Evolutionary conservation across 2,888 invertebrate species (phyloP).

Genomic region (Athalia cordata): DNA sequence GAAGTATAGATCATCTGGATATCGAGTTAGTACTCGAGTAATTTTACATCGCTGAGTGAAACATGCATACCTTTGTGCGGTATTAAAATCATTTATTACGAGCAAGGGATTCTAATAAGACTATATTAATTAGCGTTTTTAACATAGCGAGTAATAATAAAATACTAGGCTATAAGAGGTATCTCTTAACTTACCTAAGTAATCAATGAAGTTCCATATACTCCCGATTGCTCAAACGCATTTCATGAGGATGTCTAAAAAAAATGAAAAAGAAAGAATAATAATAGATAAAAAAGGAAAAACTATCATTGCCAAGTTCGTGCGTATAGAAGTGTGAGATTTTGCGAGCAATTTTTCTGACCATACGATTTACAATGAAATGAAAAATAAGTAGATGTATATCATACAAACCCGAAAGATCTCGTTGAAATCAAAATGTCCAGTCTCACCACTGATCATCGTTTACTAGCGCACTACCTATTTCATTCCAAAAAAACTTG

Average conservation of each 20-base stretch:
- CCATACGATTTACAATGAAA: constrained; percentile 6
- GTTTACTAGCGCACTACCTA: constrained; percentile 12
- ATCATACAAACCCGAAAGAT: constrained; percentile 3
- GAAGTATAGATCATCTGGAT: neutral
- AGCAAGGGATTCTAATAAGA: neutral
- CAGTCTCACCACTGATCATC: constrained; percentile 36
- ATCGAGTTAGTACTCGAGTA: constrained; percentile 17
- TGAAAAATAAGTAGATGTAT: neutral
- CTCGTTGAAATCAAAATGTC: constrained; percentile 39
- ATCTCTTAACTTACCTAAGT: constrained; percentile 22
- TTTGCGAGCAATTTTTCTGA: neutral
- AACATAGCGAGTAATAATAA: constrained; percentile 7
- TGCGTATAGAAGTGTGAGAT: neutral
- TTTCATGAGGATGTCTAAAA: constrained; percentile 15
- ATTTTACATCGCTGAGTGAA: neutral
- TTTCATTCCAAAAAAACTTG: constrained; percentile 39
- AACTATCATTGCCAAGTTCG: neutral
- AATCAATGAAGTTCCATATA: constrained; percentile 35
- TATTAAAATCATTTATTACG: constrained; percentile 12
- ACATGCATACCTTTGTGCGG: neutral
- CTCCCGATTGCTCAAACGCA: constrained; percentile 38
- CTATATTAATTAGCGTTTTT: constrained; percentile 29
- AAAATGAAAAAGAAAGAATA: neutral
- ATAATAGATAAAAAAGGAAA: neutral
- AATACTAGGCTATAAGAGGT: constrained; percentile 39